These are phyloP conservation scores for Neodiprion lecontei DNA, from an alignment of 1,140 invertebrate species.

Conservation along the genomic window DNA sequence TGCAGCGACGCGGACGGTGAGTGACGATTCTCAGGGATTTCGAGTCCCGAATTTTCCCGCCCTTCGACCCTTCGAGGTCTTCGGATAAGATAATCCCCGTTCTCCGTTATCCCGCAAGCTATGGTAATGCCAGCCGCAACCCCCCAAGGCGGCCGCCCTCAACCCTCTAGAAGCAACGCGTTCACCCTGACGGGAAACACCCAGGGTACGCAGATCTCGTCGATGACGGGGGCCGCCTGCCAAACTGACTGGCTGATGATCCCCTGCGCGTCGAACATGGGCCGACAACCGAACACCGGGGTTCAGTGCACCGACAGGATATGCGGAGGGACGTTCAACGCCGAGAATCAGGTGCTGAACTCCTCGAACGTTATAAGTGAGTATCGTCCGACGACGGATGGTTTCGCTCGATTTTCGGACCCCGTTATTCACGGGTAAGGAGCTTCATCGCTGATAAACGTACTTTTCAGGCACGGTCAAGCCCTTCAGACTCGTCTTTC, in stretches of 20 bases:
- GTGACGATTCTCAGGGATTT: background rate
- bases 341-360: slow-evolving; percentile 66
- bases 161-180: slow-evolving; percentile 58
- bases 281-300: slow-evolving; percentile 61
- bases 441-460: slow-evolving; percentile 16
- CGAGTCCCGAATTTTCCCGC: no score
- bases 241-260: slow-evolving; percentile 79
- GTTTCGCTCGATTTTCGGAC: no score
- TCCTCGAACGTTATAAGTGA: slow-evolving; percentile 71
- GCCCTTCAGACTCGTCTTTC: slow-evolving; percentile 79
- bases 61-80: no score
- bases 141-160: background rate
- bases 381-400: slow-evolving; percentile 37
- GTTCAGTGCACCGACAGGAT: slow-evolving; percentile 73
- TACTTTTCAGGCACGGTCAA: slow-evolving; percentile 73
- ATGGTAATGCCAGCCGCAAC: background rate
- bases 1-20: slow-evolving; percentile 68
- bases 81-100: no score
- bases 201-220: slow-evolving; percentile 69
- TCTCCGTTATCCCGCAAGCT: no score
- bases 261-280: slow-evolving; percentile 75
- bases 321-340: slow-evolving; percentile 75
- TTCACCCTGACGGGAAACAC: slow-evolving; percentile 80
- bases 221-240: slow-evolving; percentile 69
- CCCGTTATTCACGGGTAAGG: background rate